Evolutionary conservation across 2,888 invertebrate genomes (phyloP), one percentile per base, ranked within the genome.

Genomic region (Buathra laborator): DNA sequence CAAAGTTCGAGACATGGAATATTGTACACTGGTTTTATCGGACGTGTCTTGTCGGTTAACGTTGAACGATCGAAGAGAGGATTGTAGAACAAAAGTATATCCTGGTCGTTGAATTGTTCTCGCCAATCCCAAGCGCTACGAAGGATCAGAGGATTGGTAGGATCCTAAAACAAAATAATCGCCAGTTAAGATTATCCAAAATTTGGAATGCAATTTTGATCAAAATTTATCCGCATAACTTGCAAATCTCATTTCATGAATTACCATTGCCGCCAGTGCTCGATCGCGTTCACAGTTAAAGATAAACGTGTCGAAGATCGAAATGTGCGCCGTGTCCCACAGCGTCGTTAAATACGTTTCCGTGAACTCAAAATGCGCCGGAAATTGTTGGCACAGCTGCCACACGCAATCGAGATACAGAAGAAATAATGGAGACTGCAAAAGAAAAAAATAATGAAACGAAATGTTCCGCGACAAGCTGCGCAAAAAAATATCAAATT

Each of bases 391-490:
- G 89, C 96, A 94, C 74, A 99, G 94, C 94, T 99, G 99, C 98
- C 98, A 98, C 77, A 97, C 97, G 94, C 98, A 98, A 94, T 99
- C 99, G 89, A 99, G 95, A 94, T 98, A 99, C 70, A 99, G 94
- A 67, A 99, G 95, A 93, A 99, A 97, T 71, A 99, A 95, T 0
- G 99, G 99, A 70, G 98, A 96, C 94, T 97, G 95, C 7, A 51
- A 62, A 53, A 76, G 64, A 16, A 44, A 12, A 64, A 46, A 67
- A 37, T 10, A 4, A 46, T 44, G 0, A 3, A 62, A 16, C 37
- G 51, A n/a, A 53, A 16, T 14, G 32, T 7, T 66, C 16, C n/a
- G 62, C 16, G 19, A 51, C n/a, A 12, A 64, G 29, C 16, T 14
- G 32, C 9, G 12, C 32, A 12, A 6, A 10, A 12, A 56, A 56